Percentiles rank a stretch among this genome's conserved stretches.
phyloP scores from a whole-genome alignment of 2,888 invertebrate species.

The Bursaphelenchus okinawaensis region DNA sequence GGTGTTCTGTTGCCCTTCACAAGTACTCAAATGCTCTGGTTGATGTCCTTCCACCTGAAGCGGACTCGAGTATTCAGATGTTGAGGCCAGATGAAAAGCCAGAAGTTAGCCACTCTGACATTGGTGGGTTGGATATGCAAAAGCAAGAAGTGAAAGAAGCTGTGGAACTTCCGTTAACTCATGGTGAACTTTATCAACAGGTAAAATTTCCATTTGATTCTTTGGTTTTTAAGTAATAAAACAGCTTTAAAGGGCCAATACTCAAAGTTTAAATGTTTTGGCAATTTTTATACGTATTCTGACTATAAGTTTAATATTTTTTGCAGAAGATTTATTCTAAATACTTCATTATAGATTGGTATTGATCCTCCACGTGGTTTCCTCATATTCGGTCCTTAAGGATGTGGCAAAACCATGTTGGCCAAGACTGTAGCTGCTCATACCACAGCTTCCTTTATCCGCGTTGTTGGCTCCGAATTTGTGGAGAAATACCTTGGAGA shows the following conservation, averaged over 20 bases:
- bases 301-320: too few species aligned
- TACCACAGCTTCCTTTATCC: conserved; percentile 79
- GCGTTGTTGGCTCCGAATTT: conserved; percentile 98
- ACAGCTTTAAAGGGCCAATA: too few species aligned
- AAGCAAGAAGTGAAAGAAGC: conserved; percentile 98
- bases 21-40: conserved; percentile 99
- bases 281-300: too few species aligned
- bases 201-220: conserved; percentile 18
- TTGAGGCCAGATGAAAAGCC: conserved; percentile 73
- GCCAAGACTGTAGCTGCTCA: conserved; percentile 68
- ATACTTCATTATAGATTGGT: conserved; percentile 65
- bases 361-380: conserved; percentile 97
- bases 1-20: conserved; percentile 94
- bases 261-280: too few species aligned
- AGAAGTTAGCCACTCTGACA: conserved; percentile 91
- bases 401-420: conserved; percentile 98
- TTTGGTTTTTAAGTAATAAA: too few species aligned
- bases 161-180: conserved; percentile 92
- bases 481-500: conserved; percentile 99
- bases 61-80: conserved; percentile 98
- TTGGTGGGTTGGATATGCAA: conserved; percentile 99
- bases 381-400: conserved; percentile 96
- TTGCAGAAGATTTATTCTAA: too few species aligned
- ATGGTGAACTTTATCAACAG: conserved; percentile 95
- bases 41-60: conserved; percentile 96